These are phyloP conservation scores for Melanchra persicariae DNA, from an alignment of 2,888 invertebrate species.

Conservation along the genomic window DNA sequence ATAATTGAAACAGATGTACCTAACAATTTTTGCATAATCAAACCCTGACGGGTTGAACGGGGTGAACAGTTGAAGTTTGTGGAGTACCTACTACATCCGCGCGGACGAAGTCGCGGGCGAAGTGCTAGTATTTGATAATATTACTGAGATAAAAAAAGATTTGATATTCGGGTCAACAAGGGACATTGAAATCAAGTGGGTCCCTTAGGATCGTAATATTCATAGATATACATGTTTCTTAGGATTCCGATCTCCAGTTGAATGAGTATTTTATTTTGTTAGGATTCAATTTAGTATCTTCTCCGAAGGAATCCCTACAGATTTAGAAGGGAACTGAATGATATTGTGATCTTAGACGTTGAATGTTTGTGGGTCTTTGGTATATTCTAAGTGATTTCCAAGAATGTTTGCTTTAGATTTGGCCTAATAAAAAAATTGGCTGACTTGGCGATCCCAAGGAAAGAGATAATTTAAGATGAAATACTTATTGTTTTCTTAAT, in stretches of 20 bases:
- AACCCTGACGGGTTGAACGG: too few species aligned
- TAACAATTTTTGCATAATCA: too few species aligned
- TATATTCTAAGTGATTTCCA: background rate
- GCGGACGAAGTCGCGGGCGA: too few species aligned
- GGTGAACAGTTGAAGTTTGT: too few species aligned
- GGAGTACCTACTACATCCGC: too few species aligned
- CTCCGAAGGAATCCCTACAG: conserved; percentile 10
- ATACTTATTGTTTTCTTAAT: too few species aligned
- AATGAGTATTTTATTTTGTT: conserved; percentile 53
- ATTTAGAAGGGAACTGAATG: conserved; percentile 18
- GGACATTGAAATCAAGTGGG: conserved; percentile 37
- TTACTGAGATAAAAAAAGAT: conserved; percentile 1
- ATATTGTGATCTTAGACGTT: conserved; percentile 8
- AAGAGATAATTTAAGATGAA: too few species aligned
- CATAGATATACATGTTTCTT: conserved; percentile 19
- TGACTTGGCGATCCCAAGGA: too few species aligned
- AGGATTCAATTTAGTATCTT: conserved; percentile 37
- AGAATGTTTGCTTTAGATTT: background rate
- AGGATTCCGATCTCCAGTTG: conserved; percentile 28
- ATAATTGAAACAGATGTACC: too few species aligned
- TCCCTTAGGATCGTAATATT: conserved; percentile 26
- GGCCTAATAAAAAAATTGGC: background rate
- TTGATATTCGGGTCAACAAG: conserved; percentile 38
- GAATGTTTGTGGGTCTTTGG: conserved; percentile 12
- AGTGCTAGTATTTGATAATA: too few species aligned